These are phyloP conservation scores for Seladonia tumulorum DNA, from an alignment of 2,888 invertebrate genomes.

Conservation along the genomic window DNA sequence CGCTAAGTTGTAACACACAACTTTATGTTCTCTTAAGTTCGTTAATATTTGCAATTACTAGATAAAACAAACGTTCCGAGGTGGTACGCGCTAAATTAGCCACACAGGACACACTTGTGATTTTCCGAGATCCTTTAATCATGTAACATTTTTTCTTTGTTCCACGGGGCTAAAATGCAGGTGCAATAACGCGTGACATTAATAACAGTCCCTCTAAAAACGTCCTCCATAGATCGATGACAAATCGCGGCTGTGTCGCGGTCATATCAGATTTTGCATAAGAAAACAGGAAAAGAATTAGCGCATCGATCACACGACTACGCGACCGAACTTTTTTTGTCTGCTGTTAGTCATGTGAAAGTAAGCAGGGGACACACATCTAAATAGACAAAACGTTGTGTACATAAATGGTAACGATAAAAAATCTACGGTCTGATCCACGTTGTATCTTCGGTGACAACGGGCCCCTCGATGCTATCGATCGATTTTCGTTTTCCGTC, in stretches of 20 bases:
- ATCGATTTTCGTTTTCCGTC: background rate
- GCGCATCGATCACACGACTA: background rate
- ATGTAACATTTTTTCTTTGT: slow-evolving; percentile 17
- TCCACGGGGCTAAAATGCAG: background rate
- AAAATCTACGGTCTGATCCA: slow-evolving; percentile 1
- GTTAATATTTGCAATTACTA: background rate
- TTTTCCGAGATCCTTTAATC: background rate
- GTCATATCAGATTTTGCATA: slow-evolving; percentile 22
- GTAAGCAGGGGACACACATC: slow-evolving; percentile 32
- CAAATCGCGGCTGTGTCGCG: background rate
- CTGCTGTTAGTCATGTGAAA: slow-evolving; percentile 49
- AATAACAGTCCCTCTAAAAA: background rate
- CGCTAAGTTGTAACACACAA: background rate
- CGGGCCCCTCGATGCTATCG: background rate
- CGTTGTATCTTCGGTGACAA: background rate
- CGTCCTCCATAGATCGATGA: background rate
- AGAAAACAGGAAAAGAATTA: slow-evolving; percentile 22
- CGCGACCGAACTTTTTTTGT: slow-evolving; percentile 44
- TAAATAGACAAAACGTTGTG: slow-evolving; percentile 36
- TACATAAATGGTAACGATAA: slow-evolving; percentile 55
- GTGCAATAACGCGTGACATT: background rate
- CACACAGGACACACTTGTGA: background rate
- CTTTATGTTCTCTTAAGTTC: background rate
- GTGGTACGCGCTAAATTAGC: background rate
- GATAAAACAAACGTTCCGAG: background rate